Evolutionary conservation across 2,888 invertebrate genomes (phyloP).

Genomic region (Colostygia pectinataria): DNA sequence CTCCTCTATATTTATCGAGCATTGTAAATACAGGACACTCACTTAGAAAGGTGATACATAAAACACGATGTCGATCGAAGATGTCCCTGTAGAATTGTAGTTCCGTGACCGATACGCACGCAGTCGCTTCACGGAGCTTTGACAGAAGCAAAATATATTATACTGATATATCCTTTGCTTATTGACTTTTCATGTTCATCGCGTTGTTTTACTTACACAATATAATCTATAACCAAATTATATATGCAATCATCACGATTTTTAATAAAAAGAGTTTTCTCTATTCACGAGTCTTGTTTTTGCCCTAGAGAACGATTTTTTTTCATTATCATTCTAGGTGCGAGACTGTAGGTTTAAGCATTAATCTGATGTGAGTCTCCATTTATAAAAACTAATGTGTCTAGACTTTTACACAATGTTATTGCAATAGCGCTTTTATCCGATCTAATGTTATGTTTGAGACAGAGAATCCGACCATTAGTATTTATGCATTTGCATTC

Average conservation of each 20-base stretch:
- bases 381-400: conserved; percentile 30
- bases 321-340: conserved; percentile 23
- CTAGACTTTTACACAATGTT: conserved; percentile 29
- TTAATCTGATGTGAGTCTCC: conserved; percentile 28
- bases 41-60: conserved; percentile 27
- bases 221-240: conserved; percentile 5
- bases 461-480: conserved; percentile 29
- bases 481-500: conserved; percentile 29
- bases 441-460: conserved; percentile 26
- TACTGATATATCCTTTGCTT: conserved; percentile 37
- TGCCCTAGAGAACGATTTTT: conserved; percentile 13
- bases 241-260: background rate
- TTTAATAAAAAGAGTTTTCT: background rate
- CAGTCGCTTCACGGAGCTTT: conserved; percentile 50
- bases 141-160: conserved; percentile 53
- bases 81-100: conserved; percentile 34
- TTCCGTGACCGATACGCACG: conserved; percentile 63
- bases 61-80: conserved; percentile 37
- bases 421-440: conserved; percentile 30
- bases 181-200: conserved; percentile 48
- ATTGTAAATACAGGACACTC: conserved; percentile 18
- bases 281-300: background rate
- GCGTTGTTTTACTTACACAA: conserved; percentile 29
- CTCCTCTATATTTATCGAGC: conserved; percentile 20
- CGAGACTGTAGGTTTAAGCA: conserved; percentile 11